Conservation (phyloP, 2,888 invertebrate species). For the Scrobipalpa costella region DNA sequence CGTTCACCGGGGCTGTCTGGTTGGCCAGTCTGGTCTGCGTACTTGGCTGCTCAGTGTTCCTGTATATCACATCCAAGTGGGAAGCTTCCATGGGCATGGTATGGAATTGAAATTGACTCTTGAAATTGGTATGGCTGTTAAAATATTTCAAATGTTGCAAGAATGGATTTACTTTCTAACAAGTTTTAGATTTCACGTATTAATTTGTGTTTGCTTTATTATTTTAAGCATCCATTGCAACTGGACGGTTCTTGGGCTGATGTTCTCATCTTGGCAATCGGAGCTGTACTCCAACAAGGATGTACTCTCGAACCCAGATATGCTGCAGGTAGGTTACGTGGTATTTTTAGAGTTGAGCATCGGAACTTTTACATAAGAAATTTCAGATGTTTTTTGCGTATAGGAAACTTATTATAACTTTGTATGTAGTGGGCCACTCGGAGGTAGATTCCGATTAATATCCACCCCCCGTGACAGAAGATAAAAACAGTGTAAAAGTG, state of each 20-base stretch:
- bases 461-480: not conserved
- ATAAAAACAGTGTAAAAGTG: not conserved
- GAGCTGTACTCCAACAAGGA: constrained; percentile 83
- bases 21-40: constrained; percentile 77
- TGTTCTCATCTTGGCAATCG: constrained; percentile 77
- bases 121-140: not conserved
- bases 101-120: constrained; percentile 31
- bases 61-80: constrained; percentile 75
- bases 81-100: constrained; percentile 70
- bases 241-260: constrained; percentile 76
- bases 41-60: constrained; percentile 64
- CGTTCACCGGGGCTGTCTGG: constrained; percentile 84
- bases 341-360: no score
- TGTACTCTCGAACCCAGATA: constrained; percentile 76
- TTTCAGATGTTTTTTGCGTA: no score
- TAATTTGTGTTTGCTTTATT: not conserved
- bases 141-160: no score
- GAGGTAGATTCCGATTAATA: no score
- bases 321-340: constrained; percentile 66
- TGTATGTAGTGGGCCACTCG: no score
- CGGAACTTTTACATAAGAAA: no score
- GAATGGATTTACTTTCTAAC: no score
- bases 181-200: no score
- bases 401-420: no score
- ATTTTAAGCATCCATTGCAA: constrained; percentile 64